phyloP scores from a whole-genome alignment of 2,797 vertebrate genomes.

The Argya squamiceps region DNA sequence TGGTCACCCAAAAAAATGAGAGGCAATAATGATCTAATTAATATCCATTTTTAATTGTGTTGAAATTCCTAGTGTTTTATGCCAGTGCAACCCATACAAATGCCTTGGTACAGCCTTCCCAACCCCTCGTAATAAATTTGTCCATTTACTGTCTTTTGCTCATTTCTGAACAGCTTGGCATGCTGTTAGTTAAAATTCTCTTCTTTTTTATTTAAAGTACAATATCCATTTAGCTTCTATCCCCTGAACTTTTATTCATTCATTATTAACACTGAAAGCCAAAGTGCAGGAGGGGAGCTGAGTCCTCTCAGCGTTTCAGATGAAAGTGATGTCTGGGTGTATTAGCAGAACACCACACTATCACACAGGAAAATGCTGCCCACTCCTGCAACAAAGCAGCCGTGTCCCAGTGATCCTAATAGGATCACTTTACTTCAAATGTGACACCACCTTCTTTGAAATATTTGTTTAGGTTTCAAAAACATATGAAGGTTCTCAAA shows the following conservation, averaged over 20 bases:
- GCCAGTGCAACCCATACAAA: not conserved
- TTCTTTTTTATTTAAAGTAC: constrained; percentile 44
- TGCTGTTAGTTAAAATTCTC: constrained; percentile 66
- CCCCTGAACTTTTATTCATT: constrained; percentile 75
- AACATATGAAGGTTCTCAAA: constrained; percentile 73
- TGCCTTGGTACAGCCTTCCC: not conserved
- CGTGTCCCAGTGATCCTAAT: constrained; percentile 66
- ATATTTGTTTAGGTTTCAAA: constrained; percentile 77
- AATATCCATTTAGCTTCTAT: constrained; percentile 73
- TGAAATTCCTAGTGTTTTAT: not conserved
- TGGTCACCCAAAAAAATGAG: too few relatives aligned
- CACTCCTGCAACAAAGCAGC: constrained; percentile 71
- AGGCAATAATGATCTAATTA: not conserved
- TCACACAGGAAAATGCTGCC: constrained; percentile 65
- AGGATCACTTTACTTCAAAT: constrained; percentile 81
- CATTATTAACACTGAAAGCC: constrained; percentile 77
- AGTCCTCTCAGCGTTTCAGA: constrained; percentile 66
- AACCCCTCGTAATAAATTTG: not conserved
- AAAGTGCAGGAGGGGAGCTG: constrained; percentile 73
- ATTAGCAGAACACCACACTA: constrained; percentile 70
- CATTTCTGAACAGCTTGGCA: constrained; percentile 10
- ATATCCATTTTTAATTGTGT: not conserved
- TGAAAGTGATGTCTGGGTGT: constrained; percentile 75
- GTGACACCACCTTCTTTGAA: constrained; percentile 77
- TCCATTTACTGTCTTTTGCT: not conserved